Evolutionary conservation across 1,140 invertebrate genomes (phyloP), one percentile per base, ranked within the genome.

Genomic region (Temnothorax curvispinosus): DNA sequence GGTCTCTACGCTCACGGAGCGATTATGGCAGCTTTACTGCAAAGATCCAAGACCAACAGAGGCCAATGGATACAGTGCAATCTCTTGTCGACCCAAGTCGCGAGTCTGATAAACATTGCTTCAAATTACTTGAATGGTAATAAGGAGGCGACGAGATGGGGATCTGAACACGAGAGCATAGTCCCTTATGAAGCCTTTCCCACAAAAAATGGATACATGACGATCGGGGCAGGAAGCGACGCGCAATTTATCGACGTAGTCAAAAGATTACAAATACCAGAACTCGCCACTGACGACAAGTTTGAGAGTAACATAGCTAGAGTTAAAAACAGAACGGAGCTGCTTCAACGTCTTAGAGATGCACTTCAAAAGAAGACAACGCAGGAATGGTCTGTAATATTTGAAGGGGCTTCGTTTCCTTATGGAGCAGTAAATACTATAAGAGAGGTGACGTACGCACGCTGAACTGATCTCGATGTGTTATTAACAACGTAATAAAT

Each of bases 1-100:
- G 99, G 99, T 0, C 94, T 99, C 1, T 99, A 99, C 94, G 98
- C 98, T 7, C 98, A 99, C 94, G 98, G 98, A n/a, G 98, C 99
- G 0, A 99, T 99, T 71, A 96, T 99, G 95, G 98, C 99, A 18
- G 99, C 99, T 3, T 93, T 99, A 11, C 94, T 98, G 56, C 96
- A 99, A 90, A 96, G 98, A 87, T 93, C 96, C 6, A 97, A 96
- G 90, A 99, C 98, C 2, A 97, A 98, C 0, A 94, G 93, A 91
- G 99, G 99, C 6, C 98, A 99, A 91, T 98, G 98, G 95, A 98
- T 99, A 85, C 98, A 99, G 88, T 99, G 98, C 91, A 97, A 99
- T 96, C 96, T 99, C n/a, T 95, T 99, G 0, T 98, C 98, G 4
- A 99, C 99, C 1, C 98, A 99, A 96, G 96, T 99, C 21, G 97